Base-by-base conservation (phyloP, 2,888 invertebrate species). In the Sinopyrophorus schimmeli region DNA sequence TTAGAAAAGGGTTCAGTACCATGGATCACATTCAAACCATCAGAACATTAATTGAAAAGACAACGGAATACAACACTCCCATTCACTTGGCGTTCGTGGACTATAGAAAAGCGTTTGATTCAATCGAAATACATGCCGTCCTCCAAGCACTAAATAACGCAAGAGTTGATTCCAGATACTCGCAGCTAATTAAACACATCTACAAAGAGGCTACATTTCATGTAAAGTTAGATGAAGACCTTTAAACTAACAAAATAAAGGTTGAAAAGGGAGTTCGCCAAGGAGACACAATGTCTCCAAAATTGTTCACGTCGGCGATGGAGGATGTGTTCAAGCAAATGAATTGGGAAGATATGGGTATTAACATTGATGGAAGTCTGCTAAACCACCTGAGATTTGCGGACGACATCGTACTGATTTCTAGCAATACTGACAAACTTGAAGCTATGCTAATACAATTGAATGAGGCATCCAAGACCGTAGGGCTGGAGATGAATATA, bases 11-110 rank as follows among this genome's bases (percentile, higher is more conserved):
- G 5, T 18, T 20, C 7, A 32, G 18, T n/a, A 18, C 18, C 9
- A 17, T 11, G 2, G 32, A 20, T 11, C 32, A 18, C 12, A 32
- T 32, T 9, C 17, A 18, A 10, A 9, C 17, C 11, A 28, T 28
- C 28, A 5, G 28, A 4, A 20, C 5, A 9, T 6, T 32, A 3
- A 17, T 18, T 20, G 32, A 32, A 32, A 32, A 18, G 2, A 20
- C 32, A 15, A 32, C 18, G 5, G 18, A 32, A 10, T 32, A 18
- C 10, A 32, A 32, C 20, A 32, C 11, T 10, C 32, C 32, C 3
- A 32, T 32, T 6, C 12, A 32, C 4, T 6, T 32, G 11, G 32
- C 18, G 3, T 28, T 28, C 14, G 28, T 28, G 28, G 28, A 28
- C 14, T 28, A 28, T 28, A 1, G 14, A n/a, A 28, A 12, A 14